Base-by-base conservation (phyloP, 37 sponge, comb jelly and placozoan species). In the Eunapius fragilis region DNA sequence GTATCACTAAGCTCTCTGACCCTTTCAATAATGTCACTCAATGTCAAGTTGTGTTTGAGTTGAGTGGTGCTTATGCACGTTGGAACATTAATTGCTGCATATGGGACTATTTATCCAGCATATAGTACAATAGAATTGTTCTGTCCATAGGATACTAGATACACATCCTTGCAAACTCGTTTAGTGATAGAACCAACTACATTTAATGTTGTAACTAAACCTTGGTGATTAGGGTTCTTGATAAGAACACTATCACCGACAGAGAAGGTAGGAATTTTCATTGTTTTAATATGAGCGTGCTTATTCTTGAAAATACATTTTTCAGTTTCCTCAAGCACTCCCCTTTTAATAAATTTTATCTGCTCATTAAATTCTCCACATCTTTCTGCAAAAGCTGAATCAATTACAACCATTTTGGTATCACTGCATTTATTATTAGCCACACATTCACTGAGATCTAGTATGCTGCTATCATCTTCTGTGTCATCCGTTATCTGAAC, bases 221-320 rank as follows among this genome's bases (percentile, higher is more conserved):
- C 75, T 75, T 75, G 75, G 34, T 75, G 75, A 31, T 75, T 33
- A 36, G 75, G 75, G 34, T 75, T 75, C 32, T 33, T 25, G 75
- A 75, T 31, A 75, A 75, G 31, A 75, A 33, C 26, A 37, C 75
- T 75, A 37, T 33, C 31, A 33, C 75, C 32, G 9, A 24, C 25
- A 31, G 25, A 31, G 34, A 75, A 75, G 32, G 75, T 25, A 37
- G 34, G 34, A 33, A 25, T 75, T 75, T 25, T 36, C 10, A 31
- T 24, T 31, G 13, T 75, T 36, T 75, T 75, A 0, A 75, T 32
- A 36, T 75, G 34, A 75, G 75, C 75, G 2, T 22, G 25, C 9
- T 32, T 33, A 75, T 75, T 75, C 34, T 75, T 75, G 32, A 75
- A 31, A 31, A 36, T 36, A 75, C 34, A 37, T 25, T 75, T 33